A percentile compares a stretch with the other conserved stretches of the same genome.
Evolutionary conservation across 2,113 vertebrate genomes (phyloP).

Genomic region (Dipodomys ordii): DNA sequence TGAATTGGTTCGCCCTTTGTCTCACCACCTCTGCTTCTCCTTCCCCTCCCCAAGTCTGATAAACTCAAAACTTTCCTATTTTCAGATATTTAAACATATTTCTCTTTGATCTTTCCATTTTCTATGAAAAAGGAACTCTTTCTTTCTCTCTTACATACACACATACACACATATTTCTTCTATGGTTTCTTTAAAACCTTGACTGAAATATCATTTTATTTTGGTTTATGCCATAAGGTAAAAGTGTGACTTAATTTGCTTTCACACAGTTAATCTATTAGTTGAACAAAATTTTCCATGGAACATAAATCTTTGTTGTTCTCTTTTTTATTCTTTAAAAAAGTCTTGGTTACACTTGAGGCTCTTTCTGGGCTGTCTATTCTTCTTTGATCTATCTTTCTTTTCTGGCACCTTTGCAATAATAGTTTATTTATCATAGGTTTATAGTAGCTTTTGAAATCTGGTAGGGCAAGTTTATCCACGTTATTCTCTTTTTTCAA

Average conservation of each 20-base stretch:
- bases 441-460: constrained; percentile 63
- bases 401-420: constrained; percentile 44
- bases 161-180: neutral
- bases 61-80: neutral
- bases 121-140: no score
- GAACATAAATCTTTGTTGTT: neutral
- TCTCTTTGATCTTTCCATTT: neutral
- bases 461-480: constrained; percentile 30
- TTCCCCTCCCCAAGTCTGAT: no score
- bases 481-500: constrained; percentile 53
- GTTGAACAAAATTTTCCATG: constrained; percentile 58
- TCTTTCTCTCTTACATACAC: no score
- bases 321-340: constrained; percentile 22
- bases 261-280: constrained; percentile 33
- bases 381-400: constrained; percentile 62
- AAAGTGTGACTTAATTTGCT: constrained; percentile 46
- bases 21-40: no score
- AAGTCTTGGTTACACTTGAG: constrained; percentile 34
- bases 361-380: constrained; percentile 11
- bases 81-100: neutral
- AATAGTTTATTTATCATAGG: constrained; percentile 61
- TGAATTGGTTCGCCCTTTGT: no score
- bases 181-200: constrained; percentile 39
- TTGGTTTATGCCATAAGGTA: constrained; percentile 36
- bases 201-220: neutral